phyloP scores from a whole-genome alignment of 2,113 vertebrate species.

The Piliocolobus tephrosceles region DNA sequence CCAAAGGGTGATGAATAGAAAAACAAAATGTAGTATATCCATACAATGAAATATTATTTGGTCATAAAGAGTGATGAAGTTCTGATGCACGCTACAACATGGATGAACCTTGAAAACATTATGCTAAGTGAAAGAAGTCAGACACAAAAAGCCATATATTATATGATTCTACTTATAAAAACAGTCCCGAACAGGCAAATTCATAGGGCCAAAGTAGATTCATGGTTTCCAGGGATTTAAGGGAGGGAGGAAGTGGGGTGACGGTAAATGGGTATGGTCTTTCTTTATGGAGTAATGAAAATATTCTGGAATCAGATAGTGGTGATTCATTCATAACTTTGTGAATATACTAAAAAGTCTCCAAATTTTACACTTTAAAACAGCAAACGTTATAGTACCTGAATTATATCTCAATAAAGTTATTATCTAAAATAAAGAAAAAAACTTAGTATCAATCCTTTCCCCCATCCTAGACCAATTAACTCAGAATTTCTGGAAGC shows the following conservation, averaged over 20 bases:
- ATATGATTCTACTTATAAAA: neutral
- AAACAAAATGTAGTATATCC: neutral
- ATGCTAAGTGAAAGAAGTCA: neutral
- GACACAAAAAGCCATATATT: neutral
- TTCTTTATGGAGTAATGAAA: neutral
- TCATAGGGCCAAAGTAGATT: neutral
- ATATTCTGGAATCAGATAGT: neutral
- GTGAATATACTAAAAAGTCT: neutral
- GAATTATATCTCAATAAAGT: neutral
- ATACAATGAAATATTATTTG: neutral
- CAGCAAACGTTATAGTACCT: neutral
- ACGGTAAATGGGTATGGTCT: neutral
- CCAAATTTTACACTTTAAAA: neutral
- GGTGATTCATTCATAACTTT: neutral
- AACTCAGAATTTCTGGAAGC: constrained; percentile 24
- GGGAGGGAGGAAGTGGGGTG: neutral
- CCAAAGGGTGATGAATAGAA: neutral
- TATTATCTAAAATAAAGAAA: neutral
- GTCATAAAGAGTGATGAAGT: neutral
- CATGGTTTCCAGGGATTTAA: neutral
- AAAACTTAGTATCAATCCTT: neutral
- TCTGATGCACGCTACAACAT: neutral
- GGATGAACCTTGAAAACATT: neutral
- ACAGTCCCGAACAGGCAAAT: neutral
- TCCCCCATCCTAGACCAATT: neutral